Evolutionary conservation across 2,113 vertebrate species (phyloP).

Genomic region (Crotalus helleri): DNA sequence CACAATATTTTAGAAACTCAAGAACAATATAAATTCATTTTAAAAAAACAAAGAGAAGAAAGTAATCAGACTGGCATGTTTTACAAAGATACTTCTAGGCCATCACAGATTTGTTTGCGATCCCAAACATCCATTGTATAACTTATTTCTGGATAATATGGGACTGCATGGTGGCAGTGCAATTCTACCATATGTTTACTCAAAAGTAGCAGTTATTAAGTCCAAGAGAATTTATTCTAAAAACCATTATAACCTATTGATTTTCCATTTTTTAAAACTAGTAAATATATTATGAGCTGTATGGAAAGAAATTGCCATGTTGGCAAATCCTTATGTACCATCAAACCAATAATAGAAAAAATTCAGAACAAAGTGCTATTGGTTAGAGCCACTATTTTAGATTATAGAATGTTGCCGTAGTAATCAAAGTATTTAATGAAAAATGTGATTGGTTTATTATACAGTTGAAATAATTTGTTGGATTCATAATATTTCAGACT

Average conservation of each 20-base stretch:
- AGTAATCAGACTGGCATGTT: not conserved
- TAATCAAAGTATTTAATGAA: not conserved
- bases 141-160: not conserved
- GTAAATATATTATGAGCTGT: not conserved
- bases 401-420: not conserved
- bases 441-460: not conserved
- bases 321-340: not conserved
- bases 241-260: not conserved
- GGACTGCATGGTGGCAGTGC: not conserved
- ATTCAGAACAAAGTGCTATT: not conserved
- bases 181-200: not conserved
- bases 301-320: not conserved
- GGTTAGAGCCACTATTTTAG: not conserved
- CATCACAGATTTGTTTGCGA: not conserved
- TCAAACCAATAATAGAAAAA: not conserved
- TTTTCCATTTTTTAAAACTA: not conserved
- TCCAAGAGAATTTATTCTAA: not conserved
- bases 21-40: not conserved
- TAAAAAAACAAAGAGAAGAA: not conserved
- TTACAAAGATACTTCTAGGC: not conserved
- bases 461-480: not conserved
- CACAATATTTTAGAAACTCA: not conserved
- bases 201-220: not conserved
- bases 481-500: not conserved
- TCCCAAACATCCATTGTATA: not conserved